These are phyloP conservation scores for Hydrotaea cyrtoneurina DNA, from an alignment of 2,888 invertebrate species.

Conservation along the genomic window DNA sequence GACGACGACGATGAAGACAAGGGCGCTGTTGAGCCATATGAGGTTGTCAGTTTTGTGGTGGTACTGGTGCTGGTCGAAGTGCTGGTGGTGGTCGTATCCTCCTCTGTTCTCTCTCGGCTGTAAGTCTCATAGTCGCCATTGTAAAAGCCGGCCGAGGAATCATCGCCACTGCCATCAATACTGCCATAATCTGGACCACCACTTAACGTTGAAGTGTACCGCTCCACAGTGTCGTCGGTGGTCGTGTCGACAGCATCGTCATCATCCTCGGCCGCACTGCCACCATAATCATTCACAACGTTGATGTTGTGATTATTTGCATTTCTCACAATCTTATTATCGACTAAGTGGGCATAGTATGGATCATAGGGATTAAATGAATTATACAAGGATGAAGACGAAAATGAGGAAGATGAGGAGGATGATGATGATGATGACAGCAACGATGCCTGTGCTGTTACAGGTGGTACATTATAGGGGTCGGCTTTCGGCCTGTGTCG, in stretches of 20 bases:
- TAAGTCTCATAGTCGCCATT: slow-evolving; percentile 47
- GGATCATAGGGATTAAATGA: slow-evolving; percentile 77
- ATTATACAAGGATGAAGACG: slow-evolving; percentile 61
- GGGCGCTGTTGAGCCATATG: neutral
- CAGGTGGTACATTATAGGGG: slow-evolving; percentile 36
- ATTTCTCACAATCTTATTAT: slow-evolving; percentile 67
- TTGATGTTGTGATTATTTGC: slow-evolving; percentile 56
- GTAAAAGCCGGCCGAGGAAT: slow-evolving; percentile 47
- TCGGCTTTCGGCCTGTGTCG: slow-evolving; percentile 21
- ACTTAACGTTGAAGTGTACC: slow-evolving; percentile 24
- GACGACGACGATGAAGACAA: neutral
- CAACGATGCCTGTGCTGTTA: slow-evolving; percentile 1
- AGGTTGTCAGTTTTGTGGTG: neutral
- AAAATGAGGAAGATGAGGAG: slow-evolving; percentile 17
- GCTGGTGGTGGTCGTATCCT: neutral
- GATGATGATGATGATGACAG: neutral
- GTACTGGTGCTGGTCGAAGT: neutral
- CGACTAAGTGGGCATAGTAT: slow-evolving; percentile 72
- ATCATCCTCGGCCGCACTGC: slow-evolving; percentile 50
- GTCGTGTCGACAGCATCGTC: slow-evolving; percentile 56
- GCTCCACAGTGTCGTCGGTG: slow-evolving; percentile 63
- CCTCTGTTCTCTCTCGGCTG: neutral
- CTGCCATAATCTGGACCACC: slow-evolving; percentile 47
- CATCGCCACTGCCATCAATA: slow-evolving; percentile 43
- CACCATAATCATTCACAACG: neutral